Percentiles rank a stretch among this genome's conserved stretches.
These are phyloP conservation scores for Xanthia icteritia DNA, from an alignment of 2,888 invertebrate genomes.

Conservation along the genomic window DNA sequence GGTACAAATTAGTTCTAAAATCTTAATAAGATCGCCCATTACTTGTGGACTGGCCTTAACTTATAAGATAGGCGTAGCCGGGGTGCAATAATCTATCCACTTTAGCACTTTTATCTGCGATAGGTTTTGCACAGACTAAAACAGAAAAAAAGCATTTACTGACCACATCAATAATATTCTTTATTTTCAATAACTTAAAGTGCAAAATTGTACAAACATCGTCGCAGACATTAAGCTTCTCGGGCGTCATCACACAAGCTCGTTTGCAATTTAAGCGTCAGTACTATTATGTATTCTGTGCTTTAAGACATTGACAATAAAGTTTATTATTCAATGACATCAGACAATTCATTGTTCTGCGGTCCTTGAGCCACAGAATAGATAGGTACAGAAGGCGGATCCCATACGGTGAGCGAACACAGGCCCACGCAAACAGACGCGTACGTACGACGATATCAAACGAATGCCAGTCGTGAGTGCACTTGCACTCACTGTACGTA, in stretches of 20 bases:
- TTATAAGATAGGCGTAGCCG: slow-evolving; percentile 42
- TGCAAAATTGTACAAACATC: background rate
- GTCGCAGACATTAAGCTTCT: background rate
- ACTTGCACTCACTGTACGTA: background rate
- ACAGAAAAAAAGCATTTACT: background rate
- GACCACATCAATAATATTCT: background rate
- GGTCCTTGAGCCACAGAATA: background rate
- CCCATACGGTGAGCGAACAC: background rate
- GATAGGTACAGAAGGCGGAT: background rate
- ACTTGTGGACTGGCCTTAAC: slow-evolving; percentile 38
- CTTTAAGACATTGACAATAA: background rate
- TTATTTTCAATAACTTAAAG: background rate
- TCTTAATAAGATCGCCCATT: background rate
- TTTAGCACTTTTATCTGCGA: background rate
- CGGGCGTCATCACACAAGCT: background rate
- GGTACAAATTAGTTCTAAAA: slow-evolving; percentile 12
- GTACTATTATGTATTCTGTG: background rate
- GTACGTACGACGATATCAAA: background rate
- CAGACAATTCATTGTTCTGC: background rate
- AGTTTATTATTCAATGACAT: slow-evolving; percentile 2
- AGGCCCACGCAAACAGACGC: background rate
- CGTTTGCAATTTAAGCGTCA: background rate
- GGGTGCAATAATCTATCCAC: slow-evolving; percentile 13
- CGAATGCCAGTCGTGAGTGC: background rate
- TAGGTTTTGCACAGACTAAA: background rate